Percentiles rank a stretch among this genome's conserved stretches.
Evolutionary conservation across 2,888 invertebrate species (phyloP).

Genomic region (Drosophila yooni): DNA sequence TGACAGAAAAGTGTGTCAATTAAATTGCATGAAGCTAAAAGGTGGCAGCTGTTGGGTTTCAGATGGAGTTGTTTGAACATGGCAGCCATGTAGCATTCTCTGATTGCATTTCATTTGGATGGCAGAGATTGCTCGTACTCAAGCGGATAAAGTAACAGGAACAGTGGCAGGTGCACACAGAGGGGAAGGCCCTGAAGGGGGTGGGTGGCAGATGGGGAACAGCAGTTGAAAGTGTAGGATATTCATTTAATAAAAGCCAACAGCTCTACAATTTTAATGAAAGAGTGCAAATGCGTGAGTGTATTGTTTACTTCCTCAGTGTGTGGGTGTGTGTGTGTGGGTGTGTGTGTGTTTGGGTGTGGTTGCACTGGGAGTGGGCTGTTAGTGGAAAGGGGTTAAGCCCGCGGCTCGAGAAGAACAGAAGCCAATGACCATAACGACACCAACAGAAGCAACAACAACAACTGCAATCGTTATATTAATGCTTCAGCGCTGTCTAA

Average conservation of each 20-base stretch:
- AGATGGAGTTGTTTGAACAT: conserved; percentile 39
- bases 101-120: conserved; percentile 62
- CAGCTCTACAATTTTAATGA: conserved; percentile 72
- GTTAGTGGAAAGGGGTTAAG: conserved; percentile 11
- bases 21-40: neutral
- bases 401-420: conserved; percentile 15
- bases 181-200: neutral
- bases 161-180: conserved; percentile 1
- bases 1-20: neutral
- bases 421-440: conserved; percentile 39
- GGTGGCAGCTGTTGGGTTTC: neutral
- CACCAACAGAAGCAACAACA: conserved; percentile 7
- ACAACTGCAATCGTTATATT: conserved; percentile 38
- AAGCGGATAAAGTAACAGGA: conserved; percentile 16
- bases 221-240: conserved; percentile 34
- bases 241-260: conserved; percentile 78
- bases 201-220: neutral
- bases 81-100: conserved; percentile 40
- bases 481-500: conserved; percentile 11
- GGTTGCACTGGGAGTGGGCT: neutral
- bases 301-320: conserved; percentile 15
- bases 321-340: conserved; percentile 14
- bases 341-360: conserved; percentile 3
- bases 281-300: conserved; percentile 57
- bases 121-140: conserved; percentile 38